Conservation (phyloP, 1,140 invertebrate genomes). For the Linepithema humile region DNA sequence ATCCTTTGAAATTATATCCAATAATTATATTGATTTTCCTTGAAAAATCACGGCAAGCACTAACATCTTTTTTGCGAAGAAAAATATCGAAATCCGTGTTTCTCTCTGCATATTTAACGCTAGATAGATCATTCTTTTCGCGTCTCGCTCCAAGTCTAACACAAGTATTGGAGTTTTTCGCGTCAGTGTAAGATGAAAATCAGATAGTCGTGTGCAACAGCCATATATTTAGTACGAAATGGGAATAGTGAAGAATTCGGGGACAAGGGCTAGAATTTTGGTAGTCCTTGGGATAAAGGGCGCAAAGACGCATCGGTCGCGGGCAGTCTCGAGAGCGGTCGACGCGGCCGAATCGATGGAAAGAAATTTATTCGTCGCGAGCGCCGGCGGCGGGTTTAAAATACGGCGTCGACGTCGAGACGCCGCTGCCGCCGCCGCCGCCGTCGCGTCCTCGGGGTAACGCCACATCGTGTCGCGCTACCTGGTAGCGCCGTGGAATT, state of each 20-base stretch:
- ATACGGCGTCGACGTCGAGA: conserved; percentile 54
- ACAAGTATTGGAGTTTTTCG: background rate
- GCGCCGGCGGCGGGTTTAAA: conserved; percentile 38
- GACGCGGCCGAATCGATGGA: conserved; percentile 51
- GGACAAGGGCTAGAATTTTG: conserved; percentile 28
- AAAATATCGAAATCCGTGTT: background rate
- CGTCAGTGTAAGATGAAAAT: background rate
- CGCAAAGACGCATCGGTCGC: conserved; percentile 4
- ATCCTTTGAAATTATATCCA: background rate
- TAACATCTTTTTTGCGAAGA: background rate
- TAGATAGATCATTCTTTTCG: background rate
- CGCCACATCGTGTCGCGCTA: conserved; percentile 25
- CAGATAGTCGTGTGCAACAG: background rate
- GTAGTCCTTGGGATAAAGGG: background rate
- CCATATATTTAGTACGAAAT: background rate
- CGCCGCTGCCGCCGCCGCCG: background rate
- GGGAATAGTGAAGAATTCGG: background rate
- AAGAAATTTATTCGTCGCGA: conserved; percentile 62
- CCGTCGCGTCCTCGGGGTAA: background rate
- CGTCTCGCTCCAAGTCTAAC: background rate
- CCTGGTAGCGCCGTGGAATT: conserved; percentile 66
- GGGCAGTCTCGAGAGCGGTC: conserved; percentile 38
- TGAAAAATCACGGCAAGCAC: background rate
- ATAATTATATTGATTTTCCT: background rate
- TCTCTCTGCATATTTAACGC: background rate